These are phyloP conservation scores for Chrysomallon squamiferum DNA, from an alignment of 1,140 invertebrate genomes.

Conservation along the genomic window DNA sequence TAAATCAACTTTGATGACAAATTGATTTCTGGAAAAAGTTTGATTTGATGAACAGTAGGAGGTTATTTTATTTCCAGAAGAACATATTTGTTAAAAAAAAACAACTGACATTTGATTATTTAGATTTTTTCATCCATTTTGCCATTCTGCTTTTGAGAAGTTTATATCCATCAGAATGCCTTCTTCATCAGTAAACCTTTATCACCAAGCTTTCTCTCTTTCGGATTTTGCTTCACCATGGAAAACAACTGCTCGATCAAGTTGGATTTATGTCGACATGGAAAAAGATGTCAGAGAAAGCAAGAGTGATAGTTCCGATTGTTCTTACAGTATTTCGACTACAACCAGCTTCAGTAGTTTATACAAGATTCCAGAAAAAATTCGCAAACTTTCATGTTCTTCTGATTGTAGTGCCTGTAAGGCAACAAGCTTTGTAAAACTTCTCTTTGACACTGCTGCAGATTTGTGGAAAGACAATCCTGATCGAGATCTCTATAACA, in stretches of 20 bases:
- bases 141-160: no score
- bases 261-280: constrained; percentile 38
- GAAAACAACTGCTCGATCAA: constrained; percentile 26
- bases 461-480: constrained; percentile 57
- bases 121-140: no score
- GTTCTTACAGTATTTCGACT: constrained; percentile 9
- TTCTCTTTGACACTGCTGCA: constrained; percentile 21
- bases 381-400: constrained; percentile 20
- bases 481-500: constrained; percentile 53
- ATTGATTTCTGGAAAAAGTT: no score
- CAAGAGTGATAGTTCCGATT: constrained; percentile 1
- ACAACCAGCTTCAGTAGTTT: constrained; percentile 13
- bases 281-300: constrained; percentile 2
- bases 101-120: no score
- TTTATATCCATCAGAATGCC: not conserved
- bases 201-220: constrained; percentile 3
- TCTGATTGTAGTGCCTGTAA: constrained; percentile 6
- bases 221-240: constrained; percentile 5
- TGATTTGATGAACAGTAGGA: no score
- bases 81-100: no score
- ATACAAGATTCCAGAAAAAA: constrained; percentile 20
- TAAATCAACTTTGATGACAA: no score
- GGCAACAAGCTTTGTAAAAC: not conserved
- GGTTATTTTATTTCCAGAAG: no score
- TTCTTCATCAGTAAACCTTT: not conserved